A percentile compares a stretch with the other conserved stretches of the same genome.
Conservation (phyloP, 2,888 invertebrate species). For the Cephus sareptanus region DNA sequence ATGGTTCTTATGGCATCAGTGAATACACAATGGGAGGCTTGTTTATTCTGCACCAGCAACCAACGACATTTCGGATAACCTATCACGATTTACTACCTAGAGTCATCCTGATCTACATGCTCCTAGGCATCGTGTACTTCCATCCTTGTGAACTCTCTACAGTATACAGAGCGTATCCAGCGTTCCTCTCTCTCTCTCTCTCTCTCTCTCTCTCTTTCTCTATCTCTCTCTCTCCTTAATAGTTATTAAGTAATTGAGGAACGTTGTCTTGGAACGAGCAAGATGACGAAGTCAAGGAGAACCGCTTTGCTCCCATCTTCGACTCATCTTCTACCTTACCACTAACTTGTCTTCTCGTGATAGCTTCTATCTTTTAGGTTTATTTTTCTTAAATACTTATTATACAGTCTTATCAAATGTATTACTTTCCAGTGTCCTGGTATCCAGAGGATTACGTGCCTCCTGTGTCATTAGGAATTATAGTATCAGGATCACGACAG, state of each 20-base stretch:
- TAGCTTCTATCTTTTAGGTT: neutral
- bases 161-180: neutral
- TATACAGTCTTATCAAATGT: neutral
- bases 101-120: neutral
- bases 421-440: neutral
- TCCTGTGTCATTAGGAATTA: neutral
- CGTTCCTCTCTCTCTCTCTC: neutral
- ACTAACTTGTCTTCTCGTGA: neutral
- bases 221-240: neutral
- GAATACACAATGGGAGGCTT: neutral
- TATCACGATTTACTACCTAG: neutral
- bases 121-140: neutral
- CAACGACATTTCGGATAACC: neutral
- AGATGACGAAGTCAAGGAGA: slow-evolving; percentile 54
- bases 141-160: neutral
- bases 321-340: slow-evolving; percentile 1
- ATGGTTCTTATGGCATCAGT: neutral
- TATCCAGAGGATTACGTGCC: neutral
- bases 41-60: neutral
- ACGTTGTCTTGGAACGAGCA: neutral
- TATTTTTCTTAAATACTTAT: neutral
- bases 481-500: neutral
- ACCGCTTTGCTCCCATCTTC: slow-evolving; percentile 39
- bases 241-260: neutral
- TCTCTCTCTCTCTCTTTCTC: neutral